These are phyloP conservation scores for Crotalus horridus DNA, from an alignment of 2,113 vertebrate genomes.

Conservation along the genomic window DNA sequence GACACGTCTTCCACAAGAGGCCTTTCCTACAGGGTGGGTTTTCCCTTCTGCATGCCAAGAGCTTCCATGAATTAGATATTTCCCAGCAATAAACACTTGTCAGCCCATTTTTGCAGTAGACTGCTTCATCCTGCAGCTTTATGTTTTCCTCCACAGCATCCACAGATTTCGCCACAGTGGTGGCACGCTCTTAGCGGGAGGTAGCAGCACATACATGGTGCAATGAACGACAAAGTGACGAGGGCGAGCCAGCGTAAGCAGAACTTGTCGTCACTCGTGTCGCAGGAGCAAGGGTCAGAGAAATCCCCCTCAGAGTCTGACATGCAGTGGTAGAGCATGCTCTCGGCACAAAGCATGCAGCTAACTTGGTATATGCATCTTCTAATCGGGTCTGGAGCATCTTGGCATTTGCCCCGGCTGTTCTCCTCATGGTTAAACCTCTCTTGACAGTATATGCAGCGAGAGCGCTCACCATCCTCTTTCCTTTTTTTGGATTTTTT, in stretches of 20 bases:
- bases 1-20: slow-evolving; percentile 71
- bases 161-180: slow-evolving; percentile 94
- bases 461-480: slow-evolving; percentile 96
- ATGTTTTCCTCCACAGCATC: slow-evolving; percentile 97
- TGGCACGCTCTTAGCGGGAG: slow-evolving; percentile 94
- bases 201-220: slow-evolving; percentile 99
- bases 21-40: slow-evolving; percentile 74
- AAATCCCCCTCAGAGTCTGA: slow-evolving; percentile 98
- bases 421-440: slow-evolving; percentile 99
- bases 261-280: slow-evolving; percentile 97
- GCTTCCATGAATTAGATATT: slow-evolving; percentile 83
- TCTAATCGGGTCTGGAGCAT: slow-evolving; percentile 95
- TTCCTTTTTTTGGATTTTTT: slow-evolving; percentile 90
- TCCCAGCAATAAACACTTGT: slow-evolving; percentile 76
- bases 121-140: slow-evolving; percentile 92
- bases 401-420: slow-evolving; percentile 92
- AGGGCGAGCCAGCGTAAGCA: slow-evolving; percentile 98
- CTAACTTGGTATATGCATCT: slow-evolving; percentile 99
- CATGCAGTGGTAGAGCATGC: slow-evolving; percentile 99
- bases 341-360: slow-evolving; percentile 99
- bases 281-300: slow-evolving; percentile 98
- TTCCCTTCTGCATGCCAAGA: slow-evolving; percentile 80
- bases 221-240: slow-evolving; percentile 91
- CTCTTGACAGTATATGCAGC: slow-evolving; percentile 96
- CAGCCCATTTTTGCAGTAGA: slow-evolving; percentile 62